A percentile compares a stretch with the other conserved stretches of the same genome.
Evolutionary conservation across 2,113 vertebrate species (phyloP).

Genomic region (Poicephalus meyeri): DNA sequence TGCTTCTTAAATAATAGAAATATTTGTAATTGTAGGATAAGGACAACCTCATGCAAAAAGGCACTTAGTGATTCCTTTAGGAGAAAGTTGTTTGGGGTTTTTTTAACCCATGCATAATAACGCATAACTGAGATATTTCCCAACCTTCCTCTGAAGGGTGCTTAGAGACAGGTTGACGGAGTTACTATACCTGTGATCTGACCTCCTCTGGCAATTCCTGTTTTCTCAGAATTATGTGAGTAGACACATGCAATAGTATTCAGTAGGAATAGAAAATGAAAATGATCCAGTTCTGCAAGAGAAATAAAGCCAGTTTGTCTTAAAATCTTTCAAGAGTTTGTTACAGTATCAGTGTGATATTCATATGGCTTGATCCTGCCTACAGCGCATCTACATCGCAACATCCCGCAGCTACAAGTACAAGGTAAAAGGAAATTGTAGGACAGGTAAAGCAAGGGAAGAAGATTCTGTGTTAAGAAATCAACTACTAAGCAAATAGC

Average conservation of each 20-base stretch:
- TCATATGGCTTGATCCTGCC: neutral
- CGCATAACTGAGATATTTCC: neutral
- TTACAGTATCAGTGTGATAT: neutral
- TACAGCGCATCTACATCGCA: neutral
- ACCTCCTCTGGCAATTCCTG: neutral
- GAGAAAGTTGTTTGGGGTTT: neutral
- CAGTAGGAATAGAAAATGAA: neutral
- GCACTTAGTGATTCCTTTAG: neutral
- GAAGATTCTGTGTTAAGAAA: neutral
- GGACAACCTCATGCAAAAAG: neutral
- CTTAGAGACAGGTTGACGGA: neutral
- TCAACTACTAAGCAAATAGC: neutral
- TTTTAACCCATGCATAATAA: neutral
- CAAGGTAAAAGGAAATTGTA: neutral
- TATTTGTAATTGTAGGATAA: neutral
- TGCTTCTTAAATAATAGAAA: neutral
- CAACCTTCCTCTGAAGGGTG: neutral
- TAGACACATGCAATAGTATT: neutral
- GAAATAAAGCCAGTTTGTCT: neutral
- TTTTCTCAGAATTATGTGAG: neutral
- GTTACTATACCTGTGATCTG: neutral
- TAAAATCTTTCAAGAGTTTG: neutral
- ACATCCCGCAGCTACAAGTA: neutral
- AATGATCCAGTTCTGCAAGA: neutral
- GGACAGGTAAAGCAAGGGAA: neutral